Conservation (phyloP, 2,888 invertebrate species). For the Kryphioiulus occultus region DNA sequence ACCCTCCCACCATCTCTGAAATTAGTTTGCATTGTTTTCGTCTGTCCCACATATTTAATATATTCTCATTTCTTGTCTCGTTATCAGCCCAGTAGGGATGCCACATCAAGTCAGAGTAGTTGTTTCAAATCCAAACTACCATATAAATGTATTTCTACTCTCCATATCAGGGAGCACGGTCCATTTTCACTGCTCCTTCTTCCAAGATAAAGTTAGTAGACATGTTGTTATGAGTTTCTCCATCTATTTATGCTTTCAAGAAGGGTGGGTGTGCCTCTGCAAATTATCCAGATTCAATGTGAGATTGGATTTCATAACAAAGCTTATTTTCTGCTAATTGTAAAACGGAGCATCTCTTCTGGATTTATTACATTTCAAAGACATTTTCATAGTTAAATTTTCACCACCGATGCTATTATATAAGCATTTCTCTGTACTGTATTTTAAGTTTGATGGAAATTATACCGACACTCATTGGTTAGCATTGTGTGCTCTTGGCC, state of each 20-base stretch:
- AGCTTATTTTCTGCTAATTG: neutral
- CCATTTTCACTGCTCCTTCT: slow-evolving; percentile 97
- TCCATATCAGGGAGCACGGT: slow-evolving; percentile 94
- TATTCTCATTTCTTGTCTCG: slow-evolving; percentile 58
- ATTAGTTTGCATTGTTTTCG: neutral
- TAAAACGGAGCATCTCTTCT: neutral
- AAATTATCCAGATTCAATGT: neutral
- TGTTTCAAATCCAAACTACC: slow-evolving; percentile 83
- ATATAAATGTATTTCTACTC: slow-evolving; percentile 87
- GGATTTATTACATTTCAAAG: neutral
- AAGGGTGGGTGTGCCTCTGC: neutral
- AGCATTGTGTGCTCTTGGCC: neutral
- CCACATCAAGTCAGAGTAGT: slow-evolving; percentile 86
- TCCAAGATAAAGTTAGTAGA: slow-evolving; percentile 83
- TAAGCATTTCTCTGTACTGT: too few species aligned
- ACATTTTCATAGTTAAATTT: too few species aligned
- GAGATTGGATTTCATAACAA: neutral
- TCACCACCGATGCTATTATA: too few species aligned
- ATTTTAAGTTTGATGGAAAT: neutral
- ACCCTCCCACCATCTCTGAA: neutral
- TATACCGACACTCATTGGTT: neutral
- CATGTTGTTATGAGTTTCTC: neutral
- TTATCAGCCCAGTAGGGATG: slow-evolving; percentile 79
- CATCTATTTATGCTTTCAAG: neutral
- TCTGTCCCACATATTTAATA: slow-evolving; percentile 18